Base-by-base conservation (phyloP, 2,797 vertebrate species). In the Malacoraja senta region DNA sequence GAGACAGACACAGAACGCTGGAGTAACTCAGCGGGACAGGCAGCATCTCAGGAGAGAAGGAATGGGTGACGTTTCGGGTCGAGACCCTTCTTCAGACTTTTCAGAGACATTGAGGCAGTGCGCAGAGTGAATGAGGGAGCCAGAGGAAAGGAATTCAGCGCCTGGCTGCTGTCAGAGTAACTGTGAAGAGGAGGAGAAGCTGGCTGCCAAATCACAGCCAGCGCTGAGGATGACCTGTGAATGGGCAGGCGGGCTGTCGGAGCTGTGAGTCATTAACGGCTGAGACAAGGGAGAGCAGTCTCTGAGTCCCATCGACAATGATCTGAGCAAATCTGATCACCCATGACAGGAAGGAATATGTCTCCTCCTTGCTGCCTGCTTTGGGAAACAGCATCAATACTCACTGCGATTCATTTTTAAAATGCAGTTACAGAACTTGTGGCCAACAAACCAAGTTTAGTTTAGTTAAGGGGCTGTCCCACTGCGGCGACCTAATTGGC, bases 321-420 rank as follows among this genome's bases (percentile, higher is more conserved):
- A 91, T 88, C 84, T 68, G 61, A 88, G n/a, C 84, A 68, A 68
- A 8, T 10, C 61, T 88, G 84, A 68, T 91, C 9, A 1, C 21
- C 38, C 35, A 71, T 91, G 90, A 74, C 68, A 91, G 84, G 61
- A 38, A 68, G n/a, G 84, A 35, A 68, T 88, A 65, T 68, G n/a
- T n/a, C 84, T 88, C 29, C 17, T 88, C 84, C n/a, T 88, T 88
- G 84, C 63, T 88, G 17, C 32, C 84, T 88, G 63, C n/a, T 65
- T 88, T 63, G 3, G n/a, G 58, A 19, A 68, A 86, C 29, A 1
- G 58, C 29, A 68, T 53, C 44, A 6, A 53, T 53, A 8, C 61
- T 88, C 84, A 24, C 63, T 8, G 7, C 0, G 21, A 21, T 74
- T 74, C 71, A 74, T 21, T 74, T 24, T 19, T 24, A 2, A 72